These are phyloP conservation scores for Octodonta nipae DNA, from an alignment of 2,888 invertebrate genomes.

Conservation along the genomic window DNA sequence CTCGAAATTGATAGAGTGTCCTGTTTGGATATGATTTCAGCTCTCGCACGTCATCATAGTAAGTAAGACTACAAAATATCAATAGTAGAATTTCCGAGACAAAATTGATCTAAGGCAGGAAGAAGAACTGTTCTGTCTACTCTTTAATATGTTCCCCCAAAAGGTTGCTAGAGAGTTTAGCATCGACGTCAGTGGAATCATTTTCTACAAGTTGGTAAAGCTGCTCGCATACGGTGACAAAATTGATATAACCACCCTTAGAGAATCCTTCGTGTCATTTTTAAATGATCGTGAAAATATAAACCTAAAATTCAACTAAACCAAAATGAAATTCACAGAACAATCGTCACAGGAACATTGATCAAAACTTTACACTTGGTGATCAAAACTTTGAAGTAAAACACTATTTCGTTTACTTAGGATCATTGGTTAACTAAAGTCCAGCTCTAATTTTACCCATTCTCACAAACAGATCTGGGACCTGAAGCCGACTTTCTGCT, in stretches of 20 bases:
- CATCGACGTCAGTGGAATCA: too few species aligned
- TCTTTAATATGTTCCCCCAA: too few species aligned
- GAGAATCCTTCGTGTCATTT: background rate
- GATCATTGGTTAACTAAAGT: constrained; percentile 1
- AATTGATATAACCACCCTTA: background rate
- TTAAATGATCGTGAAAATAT: background rate
- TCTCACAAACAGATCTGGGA: background rate
- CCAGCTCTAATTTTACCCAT: background rate
- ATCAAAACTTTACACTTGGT: background rate
- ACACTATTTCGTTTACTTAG: background rate
- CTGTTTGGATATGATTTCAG: too few species aligned
- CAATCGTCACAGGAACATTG: background rate
- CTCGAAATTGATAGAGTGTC: too few species aligned
- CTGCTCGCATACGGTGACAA: constrained; percentile 1
- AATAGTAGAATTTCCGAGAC: too few species aligned
- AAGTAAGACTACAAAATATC: too few species aligned
- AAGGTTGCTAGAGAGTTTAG: too few species aligned
- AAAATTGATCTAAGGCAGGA: too few species aligned
- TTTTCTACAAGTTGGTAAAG: background rate
- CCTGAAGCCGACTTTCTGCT: constrained; percentile 1
- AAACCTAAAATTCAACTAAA: background rate
- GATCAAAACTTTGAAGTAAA: background rate
- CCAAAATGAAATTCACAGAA: constrained; percentile 1
- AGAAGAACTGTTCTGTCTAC: too few species aligned
- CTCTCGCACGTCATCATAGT: too few species aligned